These are phyloP conservation scores for Tipula helvola DNA, from an alignment of 2,888 invertebrate genomes.

Conservation along the genomic window DNA sequence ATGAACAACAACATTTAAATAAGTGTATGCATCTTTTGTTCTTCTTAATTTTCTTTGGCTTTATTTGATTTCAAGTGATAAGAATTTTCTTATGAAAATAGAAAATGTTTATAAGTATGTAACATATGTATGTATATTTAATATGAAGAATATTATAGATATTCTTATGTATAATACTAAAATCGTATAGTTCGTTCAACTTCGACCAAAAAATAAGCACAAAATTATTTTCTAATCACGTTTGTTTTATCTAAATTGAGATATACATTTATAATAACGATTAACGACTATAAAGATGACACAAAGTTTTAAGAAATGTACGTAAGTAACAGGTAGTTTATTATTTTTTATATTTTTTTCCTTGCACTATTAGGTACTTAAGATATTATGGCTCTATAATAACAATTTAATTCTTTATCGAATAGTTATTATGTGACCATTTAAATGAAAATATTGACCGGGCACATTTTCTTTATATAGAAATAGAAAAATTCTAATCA, in stretches of 20 bases:
- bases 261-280: not conserved
- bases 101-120: not conserved
- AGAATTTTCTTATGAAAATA: not conserved
- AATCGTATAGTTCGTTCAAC: not conserved
- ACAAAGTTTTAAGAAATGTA: not conserved
- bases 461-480: not conserved
- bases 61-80: not conserved
- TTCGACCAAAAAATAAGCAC: not conserved
- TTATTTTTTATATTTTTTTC: not conserved
- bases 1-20: not conserved
- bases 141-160: not conserved
- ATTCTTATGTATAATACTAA: not conserved
- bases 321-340: not conserved
- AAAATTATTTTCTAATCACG: not conserved
- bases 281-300: not conserved
- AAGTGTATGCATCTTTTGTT: not conserved
- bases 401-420: not conserved
- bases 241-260: not conserved
- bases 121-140: too few species aligned
- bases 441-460: not conserved
- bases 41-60: not conserved
- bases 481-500: not conserved
- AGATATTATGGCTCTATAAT: not conserved
- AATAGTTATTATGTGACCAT: not conserved
- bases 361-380: not conserved